Percentiles rank a stretch among this genome's conserved stretches.
Conservation (phyloP, 2,888 invertebrate genomes). For the Crioceris asparagi region DNA sequence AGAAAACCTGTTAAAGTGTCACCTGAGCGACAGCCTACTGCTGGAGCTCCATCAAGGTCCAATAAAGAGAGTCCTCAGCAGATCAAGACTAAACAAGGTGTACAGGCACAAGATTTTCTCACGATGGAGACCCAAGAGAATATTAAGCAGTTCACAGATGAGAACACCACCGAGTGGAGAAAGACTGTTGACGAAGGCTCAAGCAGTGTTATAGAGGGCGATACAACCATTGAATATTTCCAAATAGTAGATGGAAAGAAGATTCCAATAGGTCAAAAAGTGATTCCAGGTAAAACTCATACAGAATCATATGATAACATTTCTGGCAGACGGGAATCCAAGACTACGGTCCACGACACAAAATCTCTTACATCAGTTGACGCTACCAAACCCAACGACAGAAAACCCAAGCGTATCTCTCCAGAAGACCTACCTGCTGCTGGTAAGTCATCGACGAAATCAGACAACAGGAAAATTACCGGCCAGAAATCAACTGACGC, state of each 20-base stretch:
- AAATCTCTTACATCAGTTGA: constrained; percentile 21
- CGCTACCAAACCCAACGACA: constrained; percentile 5
- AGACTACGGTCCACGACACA: constrained; percentile 23
- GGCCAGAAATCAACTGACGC: too few species aligned
- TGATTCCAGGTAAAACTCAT: constrained; percentile 13
- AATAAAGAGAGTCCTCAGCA: neutral
- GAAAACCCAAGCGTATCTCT: constrained; percentile 6
- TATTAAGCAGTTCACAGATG: constrained; percentile 20
- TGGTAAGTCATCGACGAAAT: constrained; percentile 9
- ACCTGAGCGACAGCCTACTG: constrained; percentile 11
- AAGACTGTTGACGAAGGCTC: neutral
- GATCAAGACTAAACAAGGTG: neutral
- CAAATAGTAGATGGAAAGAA: constrained; percentile 2
- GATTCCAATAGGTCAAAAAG: neutral
- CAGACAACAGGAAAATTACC: neutral
- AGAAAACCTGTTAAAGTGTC: constrained; percentile 2
- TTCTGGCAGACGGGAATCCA: constrained; percentile 22
- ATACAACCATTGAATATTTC: neutral
- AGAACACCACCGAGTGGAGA: too few species aligned
- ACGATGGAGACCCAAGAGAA: constrained; percentile 24
- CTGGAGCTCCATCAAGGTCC: constrained; percentile 10
- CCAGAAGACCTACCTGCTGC: constrained; percentile 15
- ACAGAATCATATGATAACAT: constrained; percentile 22
- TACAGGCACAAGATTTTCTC: constrained; percentile 19
- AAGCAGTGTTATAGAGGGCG: neutral